These are phyloP conservation scores for Drosophila melanogaster DNA, from an alignment of 1,140 invertebrate genomes.

Conservation along the genomic window DNA sequence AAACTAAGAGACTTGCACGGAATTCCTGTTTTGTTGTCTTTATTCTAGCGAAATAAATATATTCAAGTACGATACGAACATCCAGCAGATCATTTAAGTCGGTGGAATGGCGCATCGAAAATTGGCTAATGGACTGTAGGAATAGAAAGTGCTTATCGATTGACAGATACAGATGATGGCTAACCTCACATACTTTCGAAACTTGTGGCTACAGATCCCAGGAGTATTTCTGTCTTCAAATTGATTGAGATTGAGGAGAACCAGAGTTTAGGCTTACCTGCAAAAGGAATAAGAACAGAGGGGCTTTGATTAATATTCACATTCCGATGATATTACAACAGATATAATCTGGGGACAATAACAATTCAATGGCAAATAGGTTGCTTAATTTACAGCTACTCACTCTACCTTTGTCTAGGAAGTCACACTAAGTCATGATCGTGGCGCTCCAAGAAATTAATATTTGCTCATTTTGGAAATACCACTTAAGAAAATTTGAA, in stretches of 20 bases:
- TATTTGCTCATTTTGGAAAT: constrained; percentile 38
- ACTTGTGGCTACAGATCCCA: not conserved
- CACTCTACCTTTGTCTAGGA: constrained; percentile 47
- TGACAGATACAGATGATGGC: not conserved
- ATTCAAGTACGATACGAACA: constrained; percentile 21
- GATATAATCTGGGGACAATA: constrained; percentile 10
- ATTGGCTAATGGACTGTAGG: not conserved
- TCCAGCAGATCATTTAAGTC: constrained; percentile 12
- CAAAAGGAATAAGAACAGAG: constrained; percentile 23
- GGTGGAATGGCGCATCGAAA: constrained; percentile 27
- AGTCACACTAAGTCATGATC: not conserved
- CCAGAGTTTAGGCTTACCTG: constrained; percentile 32
- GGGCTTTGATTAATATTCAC: constrained; percentile 21
- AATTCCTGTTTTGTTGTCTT: constrained; percentile 53
- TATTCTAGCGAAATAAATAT: constrained; percentile 63
- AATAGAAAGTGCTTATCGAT: constrained; percentile 56
- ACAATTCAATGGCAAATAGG: constrained; percentile 3
- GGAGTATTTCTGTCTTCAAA: not conserved
- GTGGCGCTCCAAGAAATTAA: constrained; percentile 10
- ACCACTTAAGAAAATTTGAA: not conserved
- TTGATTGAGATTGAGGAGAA: not conserved
- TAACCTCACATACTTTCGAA: constrained; percentile 19
- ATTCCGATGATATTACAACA: constrained; percentile 30
- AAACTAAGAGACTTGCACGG: constrained; percentile 18
- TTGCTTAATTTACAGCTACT: constrained; percentile 64